A percentile compares a stretch with the other conserved stretches of the same genome.
Conservation (phyloP, 2,113 vertebrate species). For the Irena cyanogastra region DNA sequence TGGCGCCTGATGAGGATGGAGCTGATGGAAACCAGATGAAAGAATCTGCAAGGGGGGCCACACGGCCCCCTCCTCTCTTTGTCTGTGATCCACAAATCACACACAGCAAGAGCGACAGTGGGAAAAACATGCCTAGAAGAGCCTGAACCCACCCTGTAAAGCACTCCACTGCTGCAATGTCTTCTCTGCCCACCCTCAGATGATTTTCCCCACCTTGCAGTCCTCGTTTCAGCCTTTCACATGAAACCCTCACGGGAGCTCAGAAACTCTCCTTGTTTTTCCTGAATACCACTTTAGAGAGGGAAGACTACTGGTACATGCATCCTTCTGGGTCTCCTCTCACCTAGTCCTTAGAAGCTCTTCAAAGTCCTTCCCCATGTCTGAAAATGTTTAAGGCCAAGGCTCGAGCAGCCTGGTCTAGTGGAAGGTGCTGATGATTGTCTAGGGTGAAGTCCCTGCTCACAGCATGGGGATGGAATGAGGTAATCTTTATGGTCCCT, state of each 20-base stretch:
- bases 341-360: not conserved
- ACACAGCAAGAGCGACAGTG: not conserved
- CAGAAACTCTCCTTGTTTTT: not conserved
- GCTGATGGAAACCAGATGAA: not conserved
- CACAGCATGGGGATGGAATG: not conserved
- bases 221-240: not conserved
- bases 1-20: not conserved
- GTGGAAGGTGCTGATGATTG: not conserved
- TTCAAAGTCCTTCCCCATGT: not conserved
- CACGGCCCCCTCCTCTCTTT: not conserved
- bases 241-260: not conserved
- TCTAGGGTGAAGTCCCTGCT: too few species aligned
- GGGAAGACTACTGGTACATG: not conserved
- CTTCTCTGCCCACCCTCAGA: not conserved
- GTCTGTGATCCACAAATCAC: rapidly evolving
- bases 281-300: not conserved
- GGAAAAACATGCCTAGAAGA: not conserved
- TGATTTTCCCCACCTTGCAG: not conserved
- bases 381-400: not conserved
- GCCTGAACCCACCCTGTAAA: not conserved
- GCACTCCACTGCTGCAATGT: not conserved
- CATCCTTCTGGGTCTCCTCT: not conserved
- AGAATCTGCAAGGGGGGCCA: not conserved
- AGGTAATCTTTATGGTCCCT: not conserved
- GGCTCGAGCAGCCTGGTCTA: not conserved